phyloP scores from a whole-genome alignment of 2,888 invertebrate genomes.

The Calephelis perditalis region DNA sequence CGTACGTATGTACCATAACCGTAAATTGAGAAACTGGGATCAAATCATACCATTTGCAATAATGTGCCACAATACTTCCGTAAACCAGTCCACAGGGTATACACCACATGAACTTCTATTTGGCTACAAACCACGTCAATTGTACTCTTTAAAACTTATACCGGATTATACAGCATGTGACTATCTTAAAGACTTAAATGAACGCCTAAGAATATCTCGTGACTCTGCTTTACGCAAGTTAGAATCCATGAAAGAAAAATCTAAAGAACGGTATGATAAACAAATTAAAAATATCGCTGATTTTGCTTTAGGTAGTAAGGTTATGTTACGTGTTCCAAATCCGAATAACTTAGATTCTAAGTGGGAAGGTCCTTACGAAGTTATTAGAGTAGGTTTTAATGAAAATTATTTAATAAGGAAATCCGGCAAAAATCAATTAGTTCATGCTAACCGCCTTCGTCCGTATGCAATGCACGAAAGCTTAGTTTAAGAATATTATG shows the following conservation, averaged over 20 bases:
- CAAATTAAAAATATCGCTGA: conserved; percentile 32
- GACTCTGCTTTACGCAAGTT: conserved; percentile 32
- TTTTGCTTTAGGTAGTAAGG: conserved; percentile 16
- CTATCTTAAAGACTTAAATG: conserved; percentile 36
- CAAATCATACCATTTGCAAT: conserved; percentile 39
- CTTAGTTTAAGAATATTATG: neutral
- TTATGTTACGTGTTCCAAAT: conserved; percentile 31
- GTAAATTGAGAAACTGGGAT: conserved; percentile 34
- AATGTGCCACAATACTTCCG: conserved; percentile 39
- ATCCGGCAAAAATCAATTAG: conserved; percentile 25
- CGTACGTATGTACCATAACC: conserved; percentile 36
- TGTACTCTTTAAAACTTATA: conserved; percentile 32
- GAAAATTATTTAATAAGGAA: conserved; percentile 26
- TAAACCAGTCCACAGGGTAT: conserved; percentile 35
- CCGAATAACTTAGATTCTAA: conserved; percentile 38
- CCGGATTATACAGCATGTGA: conserved; percentile 33
- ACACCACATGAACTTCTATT: conserved; percentile 39
- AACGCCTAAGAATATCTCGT: conserved; percentile 33
- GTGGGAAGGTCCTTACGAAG: conserved; percentile 37
- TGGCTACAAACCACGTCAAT: conserved; percentile 36
- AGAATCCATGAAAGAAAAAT: conserved; percentile 37
- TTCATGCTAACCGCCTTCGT: conserved; percentile 27
- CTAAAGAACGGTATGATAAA: conserved; percentile 36
- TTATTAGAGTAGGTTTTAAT: conserved; percentile 32
- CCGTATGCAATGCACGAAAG: conserved; percentile 15